Base-by-base conservation (phyloP, 2,113 vertebrate species). In the Ornithorhynchus anatinus region DNA sequence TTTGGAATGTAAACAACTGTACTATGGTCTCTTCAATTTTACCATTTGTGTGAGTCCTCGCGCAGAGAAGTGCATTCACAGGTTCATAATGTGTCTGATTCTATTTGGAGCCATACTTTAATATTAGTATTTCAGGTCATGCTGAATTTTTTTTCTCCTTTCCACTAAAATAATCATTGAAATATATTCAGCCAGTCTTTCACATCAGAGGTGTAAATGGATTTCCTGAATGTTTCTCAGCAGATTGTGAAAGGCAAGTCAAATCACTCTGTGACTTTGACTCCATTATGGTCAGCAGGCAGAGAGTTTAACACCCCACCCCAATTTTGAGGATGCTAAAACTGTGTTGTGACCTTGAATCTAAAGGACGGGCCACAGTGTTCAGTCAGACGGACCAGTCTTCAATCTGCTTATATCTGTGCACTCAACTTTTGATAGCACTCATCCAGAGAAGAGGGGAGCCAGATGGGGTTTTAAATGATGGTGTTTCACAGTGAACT, bases 161-260 rank as follows among this genome's bases (percentile, higher is more conserved):
- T 82, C 80, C 37, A 51, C 77, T 86, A 69, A 89, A 86, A 72
- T n/a, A n/a, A n/a, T 84, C 76, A 81, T 77, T 89, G 87, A 86
- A 90, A 90, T 91, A 82, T 85, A 88, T 88, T 88, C 80, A 81
- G 72, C 59, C 82, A 65, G 74, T 88, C 72, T 84, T 89, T 92
- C 91, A 89, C 89, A 89, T 89, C 86, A 86, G 85, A 91, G 88
- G 88, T 92, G 89, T 88, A 90, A 93, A 93, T 93, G 92, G 90
- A 88, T 92, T 92, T 92, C 88, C 84, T 89, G 85, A 88, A 90
- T 88, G 79, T 89, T 91, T 90, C 90, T 80, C 80, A 81, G 76
- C 69, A 74, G 80, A 75, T 81, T 65, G 61, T 74, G 80, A 91
- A 86, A 50, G 0, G 56, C 75, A 88, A 82, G 87, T 91, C 91